A percentile compares a stretch with the other conserved stretches of the same genome.
Conservation (phyloP, 35 echinoderm and acorn worm genomes). For the Ophioderma brevispina region DNA sequence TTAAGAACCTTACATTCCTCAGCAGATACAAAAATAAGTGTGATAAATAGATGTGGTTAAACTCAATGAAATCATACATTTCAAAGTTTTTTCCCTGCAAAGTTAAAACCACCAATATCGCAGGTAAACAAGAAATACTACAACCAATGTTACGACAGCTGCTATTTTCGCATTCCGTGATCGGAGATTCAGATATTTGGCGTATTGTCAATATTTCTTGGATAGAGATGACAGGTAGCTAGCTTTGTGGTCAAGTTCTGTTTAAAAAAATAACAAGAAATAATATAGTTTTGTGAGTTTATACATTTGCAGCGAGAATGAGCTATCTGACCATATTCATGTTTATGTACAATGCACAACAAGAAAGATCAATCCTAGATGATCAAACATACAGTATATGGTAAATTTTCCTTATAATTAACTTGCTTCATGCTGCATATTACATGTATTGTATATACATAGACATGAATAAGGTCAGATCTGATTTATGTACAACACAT, state of each 20-base stretch:
- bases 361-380: background rate
- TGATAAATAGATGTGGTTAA: no score
- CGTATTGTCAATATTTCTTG: slow-evolving; percentile 94
- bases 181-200: slow-evolving; percentile 90
- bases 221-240: slow-evolving; percentile 82
- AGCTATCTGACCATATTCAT: background rate
- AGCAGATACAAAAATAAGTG: no score
- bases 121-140: slow-evolving; percentile 87
- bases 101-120: slow-evolving; percentile 49
- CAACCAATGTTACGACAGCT: slow-evolving; percentile 77
- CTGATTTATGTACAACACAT: no score
- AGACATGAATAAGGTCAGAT: no score
- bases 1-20: no score
- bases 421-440: no score
- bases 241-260: slow-evolving; percentile 89
- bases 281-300: background rate
- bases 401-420: no score
- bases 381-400: no score
- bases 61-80: no score
- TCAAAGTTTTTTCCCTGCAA: no score
- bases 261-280: slow-evolving; percentile 8
- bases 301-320: background rate
- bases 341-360: background rate
- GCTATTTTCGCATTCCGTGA: slow-evolving; percentile 98
- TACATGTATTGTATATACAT: no score